These are phyloP conservation scores for Pomacea maculata DNA, from an alignment of 1,140 invertebrate genomes.

Conservation along the genomic window DNA sequence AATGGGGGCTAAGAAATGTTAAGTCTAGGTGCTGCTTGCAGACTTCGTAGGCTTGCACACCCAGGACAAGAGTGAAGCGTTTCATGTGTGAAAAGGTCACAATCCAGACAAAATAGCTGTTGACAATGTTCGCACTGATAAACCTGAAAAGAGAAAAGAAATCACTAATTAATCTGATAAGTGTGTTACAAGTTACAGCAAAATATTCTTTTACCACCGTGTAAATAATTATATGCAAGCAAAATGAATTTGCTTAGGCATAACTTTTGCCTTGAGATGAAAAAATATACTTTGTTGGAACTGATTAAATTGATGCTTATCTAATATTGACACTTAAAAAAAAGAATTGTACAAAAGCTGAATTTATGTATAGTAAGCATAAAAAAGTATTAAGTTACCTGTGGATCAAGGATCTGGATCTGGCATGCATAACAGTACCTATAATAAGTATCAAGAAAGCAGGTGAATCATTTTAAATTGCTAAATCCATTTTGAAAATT, in stretches of 20 bases:
- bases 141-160: conserved; percentile 43
- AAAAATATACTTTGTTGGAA: too few relatives aligned
- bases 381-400: conserved; percentile 33
- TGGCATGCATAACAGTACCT: conserved; percentile 53
- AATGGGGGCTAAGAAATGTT: too few relatives aligned
- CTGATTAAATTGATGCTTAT: too few relatives aligned
- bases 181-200: too few relatives aligned
- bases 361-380: not conserved
- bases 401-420: conserved; percentile 45
- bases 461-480: too few relatives aligned
- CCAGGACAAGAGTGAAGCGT: conserved; percentile 94
- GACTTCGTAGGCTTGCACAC: conserved; percentile 72
- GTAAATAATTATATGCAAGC: not conserved
- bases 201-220: not conserved
- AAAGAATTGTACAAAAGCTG: too few relatives aligned
- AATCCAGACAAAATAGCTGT: conserved; percentile 89
- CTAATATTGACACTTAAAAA: too few relatives aligned
- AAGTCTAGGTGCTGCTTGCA: too few relatives aligned
- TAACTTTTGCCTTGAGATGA: too few relatives aligned
- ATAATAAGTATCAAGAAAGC: conserved; percentile 24
- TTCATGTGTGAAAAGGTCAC: conserved; percentile 94
- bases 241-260: not conserved
- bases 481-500: too few relatives aligned
- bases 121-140: conserved; percentile 80
- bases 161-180: not conserved